A percentile compares a stretch with the other conserved stretches of the same genome.
Conservation (phyloP, 1,140 invertebrate species). For the Trichonephila clavipes region DNA sequence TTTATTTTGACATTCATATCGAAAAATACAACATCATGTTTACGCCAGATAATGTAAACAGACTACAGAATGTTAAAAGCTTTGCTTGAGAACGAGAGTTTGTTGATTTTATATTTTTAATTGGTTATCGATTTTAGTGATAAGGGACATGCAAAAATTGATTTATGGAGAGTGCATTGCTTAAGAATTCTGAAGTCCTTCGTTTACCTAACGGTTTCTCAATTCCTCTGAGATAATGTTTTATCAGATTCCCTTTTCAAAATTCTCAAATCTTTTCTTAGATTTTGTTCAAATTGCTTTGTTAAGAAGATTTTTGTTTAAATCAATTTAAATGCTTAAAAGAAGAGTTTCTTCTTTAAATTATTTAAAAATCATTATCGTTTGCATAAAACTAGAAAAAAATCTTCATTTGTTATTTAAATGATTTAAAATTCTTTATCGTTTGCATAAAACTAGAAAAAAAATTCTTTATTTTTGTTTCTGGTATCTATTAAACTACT, state of each 20-base stretch:
- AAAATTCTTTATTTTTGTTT: no score
- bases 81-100: background rate
- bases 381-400: no score
- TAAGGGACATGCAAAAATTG: background rate
- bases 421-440: no score
- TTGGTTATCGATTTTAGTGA: background rate
- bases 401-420: no score
- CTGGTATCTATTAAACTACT: no score
- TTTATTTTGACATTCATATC: background rate
- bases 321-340: background rate
- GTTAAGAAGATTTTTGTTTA: background rate
- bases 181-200: background rate
- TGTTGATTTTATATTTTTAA: background rate
- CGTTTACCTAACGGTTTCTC: background rate
- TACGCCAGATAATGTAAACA: constrained; percentile 5
- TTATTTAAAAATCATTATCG: no score
- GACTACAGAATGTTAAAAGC: background rate
- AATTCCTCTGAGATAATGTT: background rate
- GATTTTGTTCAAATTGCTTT: background rate
- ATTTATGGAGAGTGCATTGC: background rate
- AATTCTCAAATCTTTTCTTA: background rate
- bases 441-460: no score
- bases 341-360: background rate
- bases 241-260: background rate
- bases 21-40: background rate